Conservation (phyloP, 2,888 invertebrate genomes). For the Magallana nippona region DNA sequence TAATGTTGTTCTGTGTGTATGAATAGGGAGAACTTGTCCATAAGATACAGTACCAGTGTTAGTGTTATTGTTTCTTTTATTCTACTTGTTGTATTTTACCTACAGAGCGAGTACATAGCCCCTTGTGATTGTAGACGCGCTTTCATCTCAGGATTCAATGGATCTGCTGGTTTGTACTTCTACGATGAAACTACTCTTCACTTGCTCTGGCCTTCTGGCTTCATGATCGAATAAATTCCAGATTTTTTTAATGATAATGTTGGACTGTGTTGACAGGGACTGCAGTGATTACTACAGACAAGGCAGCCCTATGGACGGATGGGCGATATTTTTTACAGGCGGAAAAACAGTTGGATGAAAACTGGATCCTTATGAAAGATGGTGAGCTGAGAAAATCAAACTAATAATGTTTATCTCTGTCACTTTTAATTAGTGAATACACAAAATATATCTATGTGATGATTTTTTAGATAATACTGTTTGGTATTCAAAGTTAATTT, state of each 20-base stretch:
- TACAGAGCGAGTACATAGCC: conserved; percentile 93
- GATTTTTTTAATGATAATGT: neutral
- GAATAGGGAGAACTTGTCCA: too few relatives aligned
- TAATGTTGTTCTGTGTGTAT: too few relatives aligned
- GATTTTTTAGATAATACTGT: too few relatives aligned
- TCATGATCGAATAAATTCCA: too few relatives aligned
- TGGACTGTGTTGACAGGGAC: conserved; percentile 82
- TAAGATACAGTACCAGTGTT: too few relatives aligned
- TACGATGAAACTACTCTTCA: neutral
- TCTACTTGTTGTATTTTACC: conserved; percentile 48
- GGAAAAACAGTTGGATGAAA: conserved; percentile 87
- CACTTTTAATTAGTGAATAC: neutral
- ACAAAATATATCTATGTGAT: too few relatives aligned
- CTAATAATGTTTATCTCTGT: neutral
- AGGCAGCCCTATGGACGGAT: conserved; percentile 94
- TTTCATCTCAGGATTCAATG: conserved; percentile 93
- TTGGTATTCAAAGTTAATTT: too few relatives aligned
- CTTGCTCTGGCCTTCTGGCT: too few relatives aligned
- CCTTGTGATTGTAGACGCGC: conserved; percentile 90
- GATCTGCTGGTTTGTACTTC: conserved; percentile 86
- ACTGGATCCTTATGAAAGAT: conserved; percentile 80
- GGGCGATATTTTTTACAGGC: conserved; percentile 97
- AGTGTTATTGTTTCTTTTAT: too few relatives aligned
- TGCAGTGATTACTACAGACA: conserved; percentile 87
- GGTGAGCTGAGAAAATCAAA: neutral